Evolutionary conservation across 2,797 vertebrate genomes (phyloP).

Genomic region (Tinamus major): DNA sequence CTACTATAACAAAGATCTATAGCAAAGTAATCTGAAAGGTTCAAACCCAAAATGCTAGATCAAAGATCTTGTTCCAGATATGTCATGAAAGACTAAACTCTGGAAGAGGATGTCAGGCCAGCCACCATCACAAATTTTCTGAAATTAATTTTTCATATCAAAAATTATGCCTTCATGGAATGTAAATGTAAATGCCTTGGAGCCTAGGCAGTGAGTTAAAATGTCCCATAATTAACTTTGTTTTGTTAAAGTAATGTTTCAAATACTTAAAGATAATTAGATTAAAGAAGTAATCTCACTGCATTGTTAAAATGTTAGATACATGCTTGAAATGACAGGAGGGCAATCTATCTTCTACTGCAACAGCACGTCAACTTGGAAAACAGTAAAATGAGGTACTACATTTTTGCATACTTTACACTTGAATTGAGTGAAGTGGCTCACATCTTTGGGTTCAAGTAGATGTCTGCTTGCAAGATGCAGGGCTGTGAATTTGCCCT

Average conservation of each 20-base stretch:
- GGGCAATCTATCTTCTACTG: neutral
- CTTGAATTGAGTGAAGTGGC: neutral
- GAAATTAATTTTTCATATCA: slow-evolving; percentile 4
- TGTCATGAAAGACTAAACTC: neutral
- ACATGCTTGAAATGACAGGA: neutral
- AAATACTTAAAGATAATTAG: slow-evolving; percentile 20
- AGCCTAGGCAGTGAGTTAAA: neutral
- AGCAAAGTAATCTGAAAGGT: neutral
- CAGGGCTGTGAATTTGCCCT: neutral
- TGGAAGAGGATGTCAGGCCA: neutral
- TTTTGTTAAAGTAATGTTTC: slow-evolving; percentile 35
- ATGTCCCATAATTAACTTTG: neutral
- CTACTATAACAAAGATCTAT: neutral
- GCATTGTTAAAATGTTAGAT: neutral
- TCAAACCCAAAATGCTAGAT: neutral
- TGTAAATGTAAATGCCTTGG: neutral
- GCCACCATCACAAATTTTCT: neutral
- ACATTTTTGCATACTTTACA: neutral
- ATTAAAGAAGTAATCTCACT: neutral
- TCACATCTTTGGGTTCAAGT: neutral
- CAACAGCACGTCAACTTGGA: neutral
- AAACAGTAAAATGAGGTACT: neutral
- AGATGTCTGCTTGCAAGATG: neutral
- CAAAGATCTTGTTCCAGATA: neutral
- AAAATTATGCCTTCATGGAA: neutral